These are phyloP conservation scores for Cherax destructor DNA, from an alignment of 1,140 invertebrate species.

Conservation along the genomic window DNA sequence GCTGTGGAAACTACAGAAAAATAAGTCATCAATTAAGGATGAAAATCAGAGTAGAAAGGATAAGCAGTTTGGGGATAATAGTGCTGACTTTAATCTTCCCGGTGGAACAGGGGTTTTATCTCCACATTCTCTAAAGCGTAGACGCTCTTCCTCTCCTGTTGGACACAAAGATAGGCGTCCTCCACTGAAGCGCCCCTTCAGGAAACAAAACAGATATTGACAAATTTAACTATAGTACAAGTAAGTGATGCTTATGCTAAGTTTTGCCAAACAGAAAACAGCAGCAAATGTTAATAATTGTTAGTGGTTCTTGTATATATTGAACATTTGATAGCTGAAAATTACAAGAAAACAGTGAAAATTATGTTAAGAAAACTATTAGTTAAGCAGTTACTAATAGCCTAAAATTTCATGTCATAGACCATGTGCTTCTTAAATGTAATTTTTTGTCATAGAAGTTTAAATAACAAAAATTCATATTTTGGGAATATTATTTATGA, in stretches of 20 bases:
- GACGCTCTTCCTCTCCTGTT: neutral
- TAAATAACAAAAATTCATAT: too few relatives aligned
- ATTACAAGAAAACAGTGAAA: neutral
- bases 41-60: neutral
- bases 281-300: neutral
- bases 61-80: neutral
- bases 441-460: neutral
- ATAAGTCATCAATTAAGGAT: neutral
- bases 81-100: neutral
- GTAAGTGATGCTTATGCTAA: neutral
- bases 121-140: neutral
- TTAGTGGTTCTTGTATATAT: neutral
- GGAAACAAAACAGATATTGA: neutral
- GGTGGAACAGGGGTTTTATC: neutral
- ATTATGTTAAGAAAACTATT: neutral
- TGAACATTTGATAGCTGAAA: neutral
- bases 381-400: neutral
- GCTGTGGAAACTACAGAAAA: conserved; percentile 37
- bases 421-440: neutral
- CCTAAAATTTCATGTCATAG: neutral
- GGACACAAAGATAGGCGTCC: neutral
- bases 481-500: too few relatives aligned
- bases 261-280: neutral
- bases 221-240: neutral
- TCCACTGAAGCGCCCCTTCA: neutral